phyloP scores from a whole-genome alignment of 30 jellyfish, hydroid and myxozoan genomes.

The Turritopsis rubra region DNA sequence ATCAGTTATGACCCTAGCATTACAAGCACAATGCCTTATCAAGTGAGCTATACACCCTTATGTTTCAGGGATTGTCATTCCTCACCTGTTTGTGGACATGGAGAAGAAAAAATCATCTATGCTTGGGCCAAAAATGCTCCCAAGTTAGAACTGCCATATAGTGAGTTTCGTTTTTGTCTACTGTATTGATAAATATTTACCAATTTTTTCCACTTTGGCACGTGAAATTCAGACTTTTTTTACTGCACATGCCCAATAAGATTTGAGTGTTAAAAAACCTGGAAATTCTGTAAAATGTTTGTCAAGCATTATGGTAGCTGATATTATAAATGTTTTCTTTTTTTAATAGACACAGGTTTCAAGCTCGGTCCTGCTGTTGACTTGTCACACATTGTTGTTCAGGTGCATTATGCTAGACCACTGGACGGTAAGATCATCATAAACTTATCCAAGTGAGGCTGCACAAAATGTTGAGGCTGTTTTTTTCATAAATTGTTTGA shows the following conservation, averaged over 20 bases:
- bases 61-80: constrained; percentile 33
- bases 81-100: constrained; percentile 36
- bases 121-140: constrained; percentile 91
- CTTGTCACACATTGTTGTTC: constrained; percentile 55
- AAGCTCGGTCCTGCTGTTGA: constrained; percentile 58
- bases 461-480: too few species aligned
- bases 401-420: constrained; percentile 74
- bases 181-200: too few species aligned
- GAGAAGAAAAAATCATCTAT: constrained; percentile 39
- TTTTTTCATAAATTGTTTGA: too few species aligned
- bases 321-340: too few species aligned
- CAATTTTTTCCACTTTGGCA: too few species aligned
- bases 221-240: too few species aligned
- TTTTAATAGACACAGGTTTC: constrained; percentile 71
- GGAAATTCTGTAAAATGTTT: too few species aligned
- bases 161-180: constrained; percentile 11
- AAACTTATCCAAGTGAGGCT: too few species aligned
- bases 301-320: too few species aligned
- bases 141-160: constrained; percentile 67
- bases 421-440: constrained; percentile 22
- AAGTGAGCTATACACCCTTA: background rate
- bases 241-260: too few species aligned
- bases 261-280: too few species aligned
- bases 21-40: background rate
- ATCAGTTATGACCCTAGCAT: too few species aligned